Evolutionary conservation across 2,113 vertebrate species (phyloP), one percentile per base, ranked within the genome.

Genomic region (Nesoenas mayeri): DNA sequence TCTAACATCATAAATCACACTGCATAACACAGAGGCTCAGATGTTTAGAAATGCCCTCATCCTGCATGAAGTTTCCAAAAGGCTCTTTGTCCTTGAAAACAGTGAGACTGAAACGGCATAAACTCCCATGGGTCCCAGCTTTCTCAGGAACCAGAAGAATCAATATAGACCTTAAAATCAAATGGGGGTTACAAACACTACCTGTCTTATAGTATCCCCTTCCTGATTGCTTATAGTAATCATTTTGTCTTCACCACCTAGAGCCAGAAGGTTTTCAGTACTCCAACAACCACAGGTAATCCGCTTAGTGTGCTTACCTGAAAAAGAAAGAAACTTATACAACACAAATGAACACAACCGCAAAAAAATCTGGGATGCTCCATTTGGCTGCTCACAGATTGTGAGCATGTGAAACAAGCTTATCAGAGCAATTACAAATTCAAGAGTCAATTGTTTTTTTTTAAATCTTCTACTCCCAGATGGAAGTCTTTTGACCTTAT

Each of bases 261-360:
- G 97, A 64, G 99, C 99, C 94, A 99, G 96, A 11, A 99, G 97
- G 95, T 99, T 99, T 94, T 99, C 99, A 94, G 93, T 94, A 92
- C 98, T 99, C 99, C 99, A 99, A 71, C 98, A 99, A 25, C 99
- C 99, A 96, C 99, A 99, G 20, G 99, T 99, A 95, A 99, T 99
- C 89, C 96, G 98, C 95, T 99, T 99, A 61, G 98, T 99, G 94
- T 99, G 99, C 91, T 99, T 99, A 85, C 99, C 99, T 99, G 94
- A 78, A 97, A 96, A 88, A 97, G 48, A 97, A 92, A 96, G 21
- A 67, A 54, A 77, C 5, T 21, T 19, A 20, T 54, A 67, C 26
- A 88, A 77, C 16, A 80, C 7, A 62, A 78, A 70, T 8, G 22
- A 85, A 84, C 34, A 74, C 9, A 91, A 88, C 6, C 9, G 77